A percentile compares a stretch with the other conserved stretches of the same genome.
Evolutionary conservation across 2,113 vertebrate genomes (phyloP).

Genomic region (Callopanchax toddi): DNA sequence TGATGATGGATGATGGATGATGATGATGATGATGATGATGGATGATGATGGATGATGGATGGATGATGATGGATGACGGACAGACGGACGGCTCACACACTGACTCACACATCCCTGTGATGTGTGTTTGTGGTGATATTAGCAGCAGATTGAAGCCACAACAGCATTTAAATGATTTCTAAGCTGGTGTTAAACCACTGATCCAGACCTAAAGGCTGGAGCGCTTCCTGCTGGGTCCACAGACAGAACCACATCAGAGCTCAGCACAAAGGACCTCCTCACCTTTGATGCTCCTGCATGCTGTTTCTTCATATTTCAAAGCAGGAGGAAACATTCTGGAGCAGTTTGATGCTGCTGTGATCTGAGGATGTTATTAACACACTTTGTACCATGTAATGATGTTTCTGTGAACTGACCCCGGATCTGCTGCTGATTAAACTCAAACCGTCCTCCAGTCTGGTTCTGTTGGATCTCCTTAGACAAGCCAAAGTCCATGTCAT

Average conservation of each 20-base stretch:
- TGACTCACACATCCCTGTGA: neutral
- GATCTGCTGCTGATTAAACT: no score
- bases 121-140: slow-evolving; percentile 31
- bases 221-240: slow-evolving; percentile 30
- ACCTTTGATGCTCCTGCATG: slow-evolving; percentile 41
- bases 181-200: slow-evolving; percentile 19
- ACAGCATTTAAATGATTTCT: slow-evolving; percentile 25
- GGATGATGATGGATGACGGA: no score
- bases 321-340: slow-evolving; percentile 53
- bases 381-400: no score
- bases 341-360: slow-evolving; percentile 37
- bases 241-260: slow-evolving; percentile 44
- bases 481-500: no score
- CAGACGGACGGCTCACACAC: no score
- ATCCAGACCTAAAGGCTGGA: neutral
- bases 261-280: neutral
- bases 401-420: no score
- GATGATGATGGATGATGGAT: no score
- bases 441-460: no score
- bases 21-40: no score
- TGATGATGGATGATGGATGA: no score
- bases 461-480: no score
- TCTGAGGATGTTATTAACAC: slow-evolving; percentile 38
- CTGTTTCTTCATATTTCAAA: slow-evolving; percentile 60
- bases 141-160: slow-evolving; percentile 38